Percentiles rank a stretch among this genome's conserved stretches.
phyloP scores from a whole-genome alignment of 2,113 vertebrate genomes.

The Oceanodroma tethys region DNA sequence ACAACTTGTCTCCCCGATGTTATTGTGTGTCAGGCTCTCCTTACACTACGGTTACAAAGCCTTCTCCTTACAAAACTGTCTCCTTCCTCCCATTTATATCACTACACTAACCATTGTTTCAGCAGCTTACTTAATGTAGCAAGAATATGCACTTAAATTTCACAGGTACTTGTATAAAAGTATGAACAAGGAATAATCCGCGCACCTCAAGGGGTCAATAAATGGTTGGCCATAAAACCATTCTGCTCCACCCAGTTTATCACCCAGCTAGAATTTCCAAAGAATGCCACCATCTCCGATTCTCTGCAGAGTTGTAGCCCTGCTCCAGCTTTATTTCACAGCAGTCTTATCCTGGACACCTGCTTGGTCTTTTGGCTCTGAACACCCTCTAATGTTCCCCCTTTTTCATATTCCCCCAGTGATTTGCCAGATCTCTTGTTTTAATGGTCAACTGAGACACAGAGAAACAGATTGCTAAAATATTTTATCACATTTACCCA shows the following conservation, averaged over 20 bases:
- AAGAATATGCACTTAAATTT: not conserved
- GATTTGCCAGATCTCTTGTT: not conserved
- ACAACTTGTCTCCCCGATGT: not conserved
- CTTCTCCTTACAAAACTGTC: not conserved
- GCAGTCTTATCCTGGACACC: not conserved
- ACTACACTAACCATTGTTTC: fast-evolving
- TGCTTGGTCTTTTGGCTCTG: not conserved
- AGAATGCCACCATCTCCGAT: not conserved
- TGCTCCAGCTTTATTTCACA: not conserved
- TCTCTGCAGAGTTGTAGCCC: not conserved
- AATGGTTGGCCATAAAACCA: not conserved
- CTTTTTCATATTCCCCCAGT: not conserved
- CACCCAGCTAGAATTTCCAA: not conserved
- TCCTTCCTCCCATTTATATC: not conserved
- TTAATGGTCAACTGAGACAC: not conserved
- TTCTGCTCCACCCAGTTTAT: not conserved
- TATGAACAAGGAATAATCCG: not conserved
- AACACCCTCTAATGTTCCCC: too few species aligned
- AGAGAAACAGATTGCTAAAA: not conserved
- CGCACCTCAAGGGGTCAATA: not conserved
- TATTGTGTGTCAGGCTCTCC: not conserved
- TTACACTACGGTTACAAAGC: fast-evolving
- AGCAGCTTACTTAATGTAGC: not conserved
- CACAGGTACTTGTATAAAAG: fast-evolving
- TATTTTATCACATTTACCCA: not conserved